Evolutionary conservation across 2,888 invertebrate genomes (phyloP).

Genomic region (Pseudolycoriella hygida): DNA sequence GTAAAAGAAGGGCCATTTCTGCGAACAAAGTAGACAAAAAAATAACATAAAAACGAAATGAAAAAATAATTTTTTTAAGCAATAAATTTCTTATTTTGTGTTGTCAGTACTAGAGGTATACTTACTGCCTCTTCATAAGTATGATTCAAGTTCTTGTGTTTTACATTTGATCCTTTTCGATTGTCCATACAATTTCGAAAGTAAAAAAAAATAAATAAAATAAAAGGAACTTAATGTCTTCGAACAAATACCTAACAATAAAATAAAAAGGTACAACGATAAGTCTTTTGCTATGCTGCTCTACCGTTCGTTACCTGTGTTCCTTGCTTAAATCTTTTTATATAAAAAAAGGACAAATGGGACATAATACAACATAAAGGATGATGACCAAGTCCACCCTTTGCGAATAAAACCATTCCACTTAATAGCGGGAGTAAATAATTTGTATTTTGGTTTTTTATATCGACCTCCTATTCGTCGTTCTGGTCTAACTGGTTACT

Average conservation of each 20-base stretch:
- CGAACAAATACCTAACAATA: too few species aligned
- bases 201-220: neutral
- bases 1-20: conserved; percentile 72
- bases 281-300: neutral
- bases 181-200: neutral
- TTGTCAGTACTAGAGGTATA: neutral
- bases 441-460: neutral
- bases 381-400: neutral
- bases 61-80: too few species aligned
- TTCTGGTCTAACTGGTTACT: neutral
- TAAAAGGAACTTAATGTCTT: neutral
- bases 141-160: neutral
- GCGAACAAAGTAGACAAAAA: conserved; percentile 21
- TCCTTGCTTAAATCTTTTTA: neutral
- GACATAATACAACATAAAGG: neutral
- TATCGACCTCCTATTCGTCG: too few species aligned
- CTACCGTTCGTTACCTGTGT: neutral
- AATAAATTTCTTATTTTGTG: neutral
- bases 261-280: neutral
- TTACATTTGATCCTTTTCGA: neutral
- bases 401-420: too few species aligned
- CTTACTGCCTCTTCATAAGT: too few species aligned
- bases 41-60: conserved; percentile 1
- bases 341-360: neutral
- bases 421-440: neutral